Percentiles rank a stretch among this genome's conserved stretches.
These are phyloP conservation scores for Gila robusta DNA, from an alignment of 2,797 vertebrate species.

Conservation along the genomic window DNA sequence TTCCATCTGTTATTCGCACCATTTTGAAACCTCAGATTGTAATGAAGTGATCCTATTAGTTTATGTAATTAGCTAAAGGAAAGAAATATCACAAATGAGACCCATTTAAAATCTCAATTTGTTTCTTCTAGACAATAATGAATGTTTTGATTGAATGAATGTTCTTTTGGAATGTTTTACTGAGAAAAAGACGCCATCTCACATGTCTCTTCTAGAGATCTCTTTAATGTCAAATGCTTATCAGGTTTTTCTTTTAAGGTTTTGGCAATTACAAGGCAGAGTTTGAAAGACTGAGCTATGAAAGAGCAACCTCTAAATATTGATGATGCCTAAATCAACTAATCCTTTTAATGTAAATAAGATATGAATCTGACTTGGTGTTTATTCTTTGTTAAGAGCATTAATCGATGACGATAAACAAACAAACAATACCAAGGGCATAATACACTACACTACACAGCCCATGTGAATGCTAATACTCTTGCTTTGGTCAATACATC, in stretches of 20 bases:
- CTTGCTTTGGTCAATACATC: conserved; percentile 76
- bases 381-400: neutral
- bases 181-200: neutral
- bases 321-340: neutral
- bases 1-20: neutral
- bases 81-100: neutral
- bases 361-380: neutral
- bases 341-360: neutral
- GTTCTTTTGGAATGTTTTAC: neutral
- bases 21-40: neutral
- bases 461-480: conserved; percentile 68
- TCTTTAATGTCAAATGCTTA: neutral
- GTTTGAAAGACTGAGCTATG: neutral
- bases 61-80: neutral
- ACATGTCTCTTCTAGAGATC: neutral
- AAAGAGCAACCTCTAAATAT: conserved; percentile 6
- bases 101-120: neutral
- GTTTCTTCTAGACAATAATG: neutral
- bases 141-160: neutral
- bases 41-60: neutral
- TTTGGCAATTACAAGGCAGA: neutral
- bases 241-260: neutral
- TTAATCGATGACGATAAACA: conserved; percentile 10
- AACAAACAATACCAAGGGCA: conserved; percentile 7
- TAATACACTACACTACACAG: conserved; percentile 4